phyloP scores from a whole-genome alignment of 2,797 vertebrate genomes.

The Artibeus lituratus region DNA sequence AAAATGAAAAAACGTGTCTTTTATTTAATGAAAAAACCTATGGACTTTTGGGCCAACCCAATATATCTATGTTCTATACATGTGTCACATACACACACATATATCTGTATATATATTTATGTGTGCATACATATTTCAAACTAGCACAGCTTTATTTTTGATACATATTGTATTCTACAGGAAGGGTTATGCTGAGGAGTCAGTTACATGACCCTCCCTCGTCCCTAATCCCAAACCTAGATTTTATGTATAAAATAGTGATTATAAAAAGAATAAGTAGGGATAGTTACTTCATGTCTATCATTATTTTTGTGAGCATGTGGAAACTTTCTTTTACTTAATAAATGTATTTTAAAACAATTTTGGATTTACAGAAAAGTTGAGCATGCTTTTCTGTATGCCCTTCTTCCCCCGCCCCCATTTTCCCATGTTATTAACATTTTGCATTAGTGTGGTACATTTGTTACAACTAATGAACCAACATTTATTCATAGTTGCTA shows the following conservation, averaged over 20 bases:
- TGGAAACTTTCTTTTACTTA: not conserved
- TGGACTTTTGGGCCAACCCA: too few relatives aligned
- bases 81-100: not conserved
- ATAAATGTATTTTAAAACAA: not conserved
- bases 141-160: not conserved
- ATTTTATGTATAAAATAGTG: not conserved
- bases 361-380: not conserved
- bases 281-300: not conserved
- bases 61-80: not conserved
- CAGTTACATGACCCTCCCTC: not conserved
- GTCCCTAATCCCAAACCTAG: accelerated
- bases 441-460: not conserved
- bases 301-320: not conserved
- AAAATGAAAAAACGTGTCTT: too few relatives aligned
- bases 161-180: not conserved
- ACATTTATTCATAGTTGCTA: not conserved
- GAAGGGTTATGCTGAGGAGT: not conserved
- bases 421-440: not conserved
- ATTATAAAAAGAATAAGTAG: not conserved
- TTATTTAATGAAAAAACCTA: too few relatives aligned
- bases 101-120: not conserved
- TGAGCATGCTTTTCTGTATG: not conserved
- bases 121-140: not conserved
- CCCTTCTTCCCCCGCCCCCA: accelerated
- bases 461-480: not conserved